Evolutionary conservation across 2,888 invertebrate genomes (phyloP), one percentile per base, ranked within the genome.

Genomic region (Cantharis rufa): DNA sequence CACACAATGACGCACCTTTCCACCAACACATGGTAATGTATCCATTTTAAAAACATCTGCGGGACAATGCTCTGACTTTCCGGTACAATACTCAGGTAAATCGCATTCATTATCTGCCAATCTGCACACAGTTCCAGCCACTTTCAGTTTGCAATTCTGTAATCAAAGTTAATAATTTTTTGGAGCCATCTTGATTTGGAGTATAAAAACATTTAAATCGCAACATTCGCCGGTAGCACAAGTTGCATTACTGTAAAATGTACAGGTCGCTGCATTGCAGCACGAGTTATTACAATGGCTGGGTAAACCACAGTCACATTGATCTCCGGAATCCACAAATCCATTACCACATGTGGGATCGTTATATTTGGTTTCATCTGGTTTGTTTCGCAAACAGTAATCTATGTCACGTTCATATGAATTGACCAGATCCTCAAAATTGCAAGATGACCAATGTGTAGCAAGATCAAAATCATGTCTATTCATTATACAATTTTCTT

Each of bases 361-460:
- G 63, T 93, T 94, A 86, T 95, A 96, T 0, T 96, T 89, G 9
- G 91, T 90, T 74, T 90, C 90, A 0, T 18, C 18, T 18, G 99
- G 99, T 84, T 96, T 95, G 88, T 99, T 98, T 64, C 95, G 89
- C 77, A 94, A 86, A 84, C 98, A 98, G 86, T 98, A 97, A 89
- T 99, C 99, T 96, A 98, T 98, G 10, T 98, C 98, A 80, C 96
- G 95, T 80, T 96, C 95, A 87, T 98, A 97, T 0, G 98, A 96
- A 75, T 96, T 90, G 2, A 96, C 94, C 71, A 99, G 89, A 82
- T 97, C 95, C 84, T 96, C 95, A 81, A 96, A 90, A 83, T 98
- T 98, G 87, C 99, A 99, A 0, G 96, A 94, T 3, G 98, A 98
- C 99, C 99, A 99, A 83, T 95, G 95, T 0, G 93, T 93, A 0